Evolutionary conservation across 2,113 vertebrate species (phyloP), one percentile per base, ranked within the genome.

Genomic region (Xiphophorus maculatus): DNA sequence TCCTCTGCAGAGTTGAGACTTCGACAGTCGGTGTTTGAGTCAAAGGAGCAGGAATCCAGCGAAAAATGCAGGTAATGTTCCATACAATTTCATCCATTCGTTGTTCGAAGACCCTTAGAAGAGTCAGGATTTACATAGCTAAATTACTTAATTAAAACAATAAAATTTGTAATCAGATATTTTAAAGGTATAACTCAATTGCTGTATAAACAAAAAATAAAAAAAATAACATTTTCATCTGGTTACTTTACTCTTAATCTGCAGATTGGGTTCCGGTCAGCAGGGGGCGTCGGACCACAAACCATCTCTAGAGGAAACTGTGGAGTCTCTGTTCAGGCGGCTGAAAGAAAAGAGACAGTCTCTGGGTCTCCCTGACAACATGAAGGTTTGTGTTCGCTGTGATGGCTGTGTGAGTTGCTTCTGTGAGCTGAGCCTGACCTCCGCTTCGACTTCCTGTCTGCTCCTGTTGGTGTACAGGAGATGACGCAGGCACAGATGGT

Each of bases 401-500:
- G 22, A 27, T 14, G 32, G 12, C 44, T 11, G 19, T 32, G 19
- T n/a, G 29, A 54, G 14, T 10, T 58, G 3, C 8, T 32, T 1
- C 8, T 28, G 14, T 13, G 3, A n/a, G 2, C 8, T 4, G 7
- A n/a, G 17, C 35, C 58, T 42, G 15, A 25, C 10, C 30, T 35
- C 33, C 25, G n/a, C 48, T 61, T 29, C 17, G 54, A 58, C 8
- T 25, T 58, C 7, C 22, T 58, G 51, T 58, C 51, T 95, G 95
- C 96, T 32, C 62, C 8, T 69, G 1, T 89, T 0, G 84, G 90
- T 74, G 66, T 77, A 88, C 89, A 96, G 94, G 95, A 96, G 87
- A 96, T 96, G 95, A 96, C 93, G 77, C 94, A 95, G 93, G 94
- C 93, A 70, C 94, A 96, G 93, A 95, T 96, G 94, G 93, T 94